phyloP scores from a whole-genome alignment of 2,113 vertebrate genomes.

The Vulpes vulpes region DNA sequence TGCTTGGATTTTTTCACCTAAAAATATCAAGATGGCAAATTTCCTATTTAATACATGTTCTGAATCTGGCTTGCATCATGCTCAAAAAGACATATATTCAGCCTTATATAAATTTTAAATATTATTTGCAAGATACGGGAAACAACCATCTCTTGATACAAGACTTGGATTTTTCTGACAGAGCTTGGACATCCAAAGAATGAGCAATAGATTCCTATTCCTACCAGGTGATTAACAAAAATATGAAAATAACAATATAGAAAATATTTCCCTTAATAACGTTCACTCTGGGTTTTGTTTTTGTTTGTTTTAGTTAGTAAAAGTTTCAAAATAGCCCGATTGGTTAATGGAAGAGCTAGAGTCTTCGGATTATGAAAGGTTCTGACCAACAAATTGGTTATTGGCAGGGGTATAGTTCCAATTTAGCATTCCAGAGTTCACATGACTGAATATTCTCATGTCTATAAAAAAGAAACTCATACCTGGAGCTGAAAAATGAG shows the following conservation, averaged over 20 bases:
- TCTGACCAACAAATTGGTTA: constrained; percentile 11
- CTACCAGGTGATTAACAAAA: not conserved
- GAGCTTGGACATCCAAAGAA: not conserved
- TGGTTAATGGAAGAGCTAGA: not conserved
- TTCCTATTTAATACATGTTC: not conserved
- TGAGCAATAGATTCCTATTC: not conserved
- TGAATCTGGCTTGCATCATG: constrained; percentile 35
- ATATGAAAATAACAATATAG: constrained; percentile 20
- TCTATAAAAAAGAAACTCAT: constrained; percentile 33
- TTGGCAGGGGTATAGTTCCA: not conserved
- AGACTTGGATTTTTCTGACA: constrained; percentile 18
- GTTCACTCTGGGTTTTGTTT: not conserved
- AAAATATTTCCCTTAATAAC: constrained; percentile 11
- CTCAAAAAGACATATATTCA: constrained; percentile 3
- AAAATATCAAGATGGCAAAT: constrained; percentile 1
- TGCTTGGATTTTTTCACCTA: constrained; percentile 36
- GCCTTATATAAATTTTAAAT: constrained; percentile 9
- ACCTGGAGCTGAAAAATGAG: constrained; percentile 35
- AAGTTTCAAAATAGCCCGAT: constrained; percentile 7
- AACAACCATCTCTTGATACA: not conserved
- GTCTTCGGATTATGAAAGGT: not conserved
- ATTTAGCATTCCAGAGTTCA: constrained; percentile 14
- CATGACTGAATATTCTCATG: not conserved
- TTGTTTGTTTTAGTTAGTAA: not conserved
- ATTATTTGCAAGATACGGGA: not conserved